Conservation (phyloP, 2,888 invertebrate species). For the Muscina levida region DNA sequence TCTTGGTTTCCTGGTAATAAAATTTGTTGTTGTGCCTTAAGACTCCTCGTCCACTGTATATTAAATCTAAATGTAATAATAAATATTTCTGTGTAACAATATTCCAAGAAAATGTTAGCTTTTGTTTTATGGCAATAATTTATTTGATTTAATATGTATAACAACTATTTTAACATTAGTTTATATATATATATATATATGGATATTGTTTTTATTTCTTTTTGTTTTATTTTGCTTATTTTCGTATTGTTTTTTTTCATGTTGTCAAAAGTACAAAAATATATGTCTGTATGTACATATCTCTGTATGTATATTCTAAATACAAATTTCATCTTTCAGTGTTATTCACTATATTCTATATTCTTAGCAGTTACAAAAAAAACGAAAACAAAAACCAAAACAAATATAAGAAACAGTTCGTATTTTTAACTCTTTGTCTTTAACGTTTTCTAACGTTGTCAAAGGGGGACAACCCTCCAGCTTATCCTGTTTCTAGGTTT, state of each 20-base stretch:
- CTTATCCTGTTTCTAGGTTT: too few species aligned
- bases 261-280: constrained; percentile 63
- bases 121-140: background rate
- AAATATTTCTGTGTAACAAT: too few species aligned
- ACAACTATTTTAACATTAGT: constrained; percentile 1
- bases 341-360: constrained; percentile 1
- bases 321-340: constrained; percentile 10
- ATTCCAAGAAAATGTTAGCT: background rate
- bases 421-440: too few species aligned
- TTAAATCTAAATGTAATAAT: too few species aligned
- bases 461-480: too few species aligned
- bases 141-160: too few species aligned
- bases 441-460: too few species aligned
- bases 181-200: background rate
- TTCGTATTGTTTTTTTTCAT: background rate
- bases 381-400: constrained; percentile 1
- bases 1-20: too few species aligned
- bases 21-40: too few species aligned
- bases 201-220: too few species aligned
- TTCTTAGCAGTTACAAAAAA: constrained; percentile 1
- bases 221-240: constrained; percentile 9
- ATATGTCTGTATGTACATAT: constrained; percentile 51
- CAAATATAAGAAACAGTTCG: background rate
- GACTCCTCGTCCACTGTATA: too few species aligned
- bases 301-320: constrained; percentile 11